A percentile compares a stretch with the other conserved stretches of the same genome.
These are phyloP conservation scores for Coendou prehensilis DNA, from an alignment of 2,797 vertebrate species.

Conservation along the genomic window DNA sequence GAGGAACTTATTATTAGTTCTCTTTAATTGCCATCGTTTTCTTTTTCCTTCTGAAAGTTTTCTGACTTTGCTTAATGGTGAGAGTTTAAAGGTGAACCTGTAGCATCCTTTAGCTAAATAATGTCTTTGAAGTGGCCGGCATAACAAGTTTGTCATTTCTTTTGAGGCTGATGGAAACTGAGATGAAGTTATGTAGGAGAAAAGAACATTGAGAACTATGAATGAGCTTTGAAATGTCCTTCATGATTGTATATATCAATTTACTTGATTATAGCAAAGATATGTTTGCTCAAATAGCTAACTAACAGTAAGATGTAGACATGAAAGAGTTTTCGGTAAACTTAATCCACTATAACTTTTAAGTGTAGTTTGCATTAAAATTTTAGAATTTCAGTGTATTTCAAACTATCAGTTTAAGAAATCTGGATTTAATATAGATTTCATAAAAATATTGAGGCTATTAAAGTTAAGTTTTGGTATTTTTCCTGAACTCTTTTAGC, in stretches of 20 bases:
- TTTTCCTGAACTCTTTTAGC: constrained; percentile 12
- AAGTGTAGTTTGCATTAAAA: not conserved
- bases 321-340: constrained; percentile 29
- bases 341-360: constrained; percentile 46
- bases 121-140: not conserved
- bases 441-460: not conserved
- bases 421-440: constrained; percentile 35
- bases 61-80: constrained; percentile 5
- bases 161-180: not conserved
- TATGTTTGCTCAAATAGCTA: not conserved
- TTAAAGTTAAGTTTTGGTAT: not conserved
- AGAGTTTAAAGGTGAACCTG: constrained; percentile 46
- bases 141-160: not conserved
- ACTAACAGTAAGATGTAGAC: not conserved
- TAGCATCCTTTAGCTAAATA: not conserved
- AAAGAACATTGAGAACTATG: not conserved
- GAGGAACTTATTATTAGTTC: not conserved
- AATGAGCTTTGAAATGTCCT: not conserved
- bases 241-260: not conserved
- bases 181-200: not conserved
- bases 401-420: constrained; percentile 35
- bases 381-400: constrained; percentile 46
- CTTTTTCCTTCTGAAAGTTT: not conserved
- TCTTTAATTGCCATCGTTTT: not conserved
- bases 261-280: not conserved